phyloP scores from a whole-genome alignment of 1,140 invertebrate genomes.

The Anastrepha ludens region DNA sequence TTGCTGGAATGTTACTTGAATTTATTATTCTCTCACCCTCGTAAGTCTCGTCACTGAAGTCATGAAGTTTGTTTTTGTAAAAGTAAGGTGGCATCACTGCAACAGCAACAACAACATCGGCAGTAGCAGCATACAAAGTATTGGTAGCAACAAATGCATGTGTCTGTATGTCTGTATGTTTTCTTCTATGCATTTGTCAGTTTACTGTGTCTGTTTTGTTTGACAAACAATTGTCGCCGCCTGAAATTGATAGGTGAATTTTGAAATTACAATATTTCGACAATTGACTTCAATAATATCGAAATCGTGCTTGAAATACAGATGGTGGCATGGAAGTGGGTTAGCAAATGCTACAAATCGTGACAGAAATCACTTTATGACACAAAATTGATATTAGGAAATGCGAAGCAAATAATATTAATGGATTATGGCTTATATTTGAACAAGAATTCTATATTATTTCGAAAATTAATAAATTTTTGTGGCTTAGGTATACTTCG shows the following conservation, averaged over 20 bases:
- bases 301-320: not conserved
- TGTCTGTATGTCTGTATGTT: not conserved
- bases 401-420: too few species aligned
- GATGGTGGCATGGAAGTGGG: not conserved
- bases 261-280: conserved; percentile 35
- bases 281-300: conserved; percentile 42
- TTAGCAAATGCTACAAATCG: too few species aligned
- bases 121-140: not conserved
- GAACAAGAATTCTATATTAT: too few species aligned
- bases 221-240: not conserved
- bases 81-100: not conserved
- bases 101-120: not conserved
- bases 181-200: not conserved
- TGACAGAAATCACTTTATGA: too few species aligned
- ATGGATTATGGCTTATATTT: too few species aligned
- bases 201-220: not conserved
- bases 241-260: conserved; percentile 48
- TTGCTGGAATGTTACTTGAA: not conserved
- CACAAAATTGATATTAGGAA: too few species aligned
- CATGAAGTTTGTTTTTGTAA: not conserved
- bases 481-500: too few species aligned
- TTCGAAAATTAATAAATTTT: too few species aligned
- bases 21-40: not conserved
- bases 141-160: not conserved
- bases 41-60: not conserved